Evolutionary conservation across 37 sponge, comb jelly and placozoan species (phyloP).

Genomic region (Aplysina aerophoba): DNA sequence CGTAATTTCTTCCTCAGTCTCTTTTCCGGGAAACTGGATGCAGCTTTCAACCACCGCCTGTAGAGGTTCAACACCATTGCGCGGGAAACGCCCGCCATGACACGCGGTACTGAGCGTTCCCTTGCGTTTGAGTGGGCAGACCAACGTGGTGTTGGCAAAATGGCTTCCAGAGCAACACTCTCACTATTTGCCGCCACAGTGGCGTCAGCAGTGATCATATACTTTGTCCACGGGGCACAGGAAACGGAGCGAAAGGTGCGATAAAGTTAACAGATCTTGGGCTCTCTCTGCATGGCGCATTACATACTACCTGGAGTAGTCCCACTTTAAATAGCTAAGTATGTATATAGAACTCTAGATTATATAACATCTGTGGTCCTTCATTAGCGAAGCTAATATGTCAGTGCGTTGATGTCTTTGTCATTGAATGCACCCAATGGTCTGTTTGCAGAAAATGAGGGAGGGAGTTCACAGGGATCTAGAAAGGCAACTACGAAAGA

Average conservation of each 20-base stretch:
- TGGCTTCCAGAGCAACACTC: slow-evolving; percentile 16
- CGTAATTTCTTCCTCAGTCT: slow-evolving; percentile 43
- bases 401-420: background rate
- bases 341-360: too few species aligned
- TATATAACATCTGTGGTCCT: too few species aligned
- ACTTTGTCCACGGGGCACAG: slow-evolving; percentile 76
- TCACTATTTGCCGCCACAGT: slow-evolving; percentile 31
- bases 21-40: slow-evolving; percentile 1
- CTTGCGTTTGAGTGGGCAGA: too few species aligned
- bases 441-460: slow-evolving; percentile 60
- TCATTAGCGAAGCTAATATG: too few species aligned
- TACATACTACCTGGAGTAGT: too few species aligned
- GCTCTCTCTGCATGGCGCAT: too few species aligned
- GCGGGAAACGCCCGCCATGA: background rate
- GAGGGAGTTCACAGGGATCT: slow-evolving; percentile 74
- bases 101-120: background rate
- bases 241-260: slow-evolving; percentile 66
- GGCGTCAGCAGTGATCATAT: slow-evolving; percentile 46
- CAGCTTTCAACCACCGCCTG: slow-evolving; percentile 38
- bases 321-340: too few species aligned
- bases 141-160: background rate
- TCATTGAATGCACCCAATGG: background rate
- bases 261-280: too few species aligned
- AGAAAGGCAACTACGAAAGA: slow-evolving; percentile 68
- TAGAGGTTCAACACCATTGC: slow-evolving; percentile 55